These are phyloP conservation scores for Eulithis prunata DNA, from an alignment of 2,888 invertebrate species.

Conservation along the genomic window DNA sequence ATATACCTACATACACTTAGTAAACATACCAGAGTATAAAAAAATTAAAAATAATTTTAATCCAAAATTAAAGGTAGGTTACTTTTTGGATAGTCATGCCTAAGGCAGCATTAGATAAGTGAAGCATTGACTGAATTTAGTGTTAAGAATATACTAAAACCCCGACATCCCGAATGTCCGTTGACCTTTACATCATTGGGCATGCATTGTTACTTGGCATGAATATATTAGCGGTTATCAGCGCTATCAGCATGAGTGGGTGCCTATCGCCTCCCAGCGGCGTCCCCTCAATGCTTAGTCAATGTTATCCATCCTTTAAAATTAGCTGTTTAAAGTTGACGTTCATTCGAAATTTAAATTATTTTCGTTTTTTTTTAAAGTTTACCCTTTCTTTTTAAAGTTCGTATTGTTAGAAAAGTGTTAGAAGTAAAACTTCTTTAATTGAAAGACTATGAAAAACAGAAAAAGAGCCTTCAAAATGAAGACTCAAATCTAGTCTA, in stretches of 20 bases:
- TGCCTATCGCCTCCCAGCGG: conserved; percentile 62
- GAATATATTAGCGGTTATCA: conserved; percentile 80
- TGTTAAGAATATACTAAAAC: too few relatives aligned
- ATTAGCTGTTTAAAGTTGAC: conserved; percentile 35
- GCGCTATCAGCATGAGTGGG: conserved; percentile 75
- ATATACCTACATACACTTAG: too few relatives aligned
- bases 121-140: too few relatives aligned
- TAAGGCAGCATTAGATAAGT: too few relatives aligned
- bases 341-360: not conserved
- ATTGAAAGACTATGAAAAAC: not conserved
- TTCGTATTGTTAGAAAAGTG: too few relatives aligned
- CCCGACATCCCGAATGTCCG: conserved; percentile 45
- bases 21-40: too few relatives aligned
- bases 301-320: conserved; percentile 36
- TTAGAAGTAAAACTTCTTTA: too few relatives aligned
- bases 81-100: too few relatives aligned
- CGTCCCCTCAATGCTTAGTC: conserved; percentile 40
- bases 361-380: conserved; percentile 3
- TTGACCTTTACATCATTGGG: conserved; percentile 63
- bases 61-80: too few relatives aligned
- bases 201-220: conserved; percentile 63
- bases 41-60: too few relatives aligned
- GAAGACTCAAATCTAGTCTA: conserved; percentile 4
- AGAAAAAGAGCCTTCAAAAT: not conserved
- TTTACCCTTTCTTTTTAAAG: not conserved